Evolutionary conservation across 1,140 invertebrate genomes (phyloP), one percentile per base, ranked within the genome.

Genomic region (Drosophila nikananu): DNA sequence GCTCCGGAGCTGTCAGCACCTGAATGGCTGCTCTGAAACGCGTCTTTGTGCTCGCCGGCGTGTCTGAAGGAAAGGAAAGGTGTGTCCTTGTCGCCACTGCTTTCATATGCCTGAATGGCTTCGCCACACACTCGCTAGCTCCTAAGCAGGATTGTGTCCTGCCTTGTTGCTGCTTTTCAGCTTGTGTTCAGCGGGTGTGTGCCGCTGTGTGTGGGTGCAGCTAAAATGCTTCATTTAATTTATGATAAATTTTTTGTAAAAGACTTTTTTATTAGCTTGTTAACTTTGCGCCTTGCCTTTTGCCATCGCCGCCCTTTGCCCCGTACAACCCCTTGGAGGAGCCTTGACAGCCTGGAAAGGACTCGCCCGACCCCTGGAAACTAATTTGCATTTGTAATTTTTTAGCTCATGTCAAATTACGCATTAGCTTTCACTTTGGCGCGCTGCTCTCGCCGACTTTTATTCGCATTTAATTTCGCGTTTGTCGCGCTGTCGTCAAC

Each of bases 331-430:
- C 57, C 58, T 52, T 42, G 49, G 44, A 48, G 37, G n/a, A 62
- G 37, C 23, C 23, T 41, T 39, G 54, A 25, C 54, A 57, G 35
- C 54, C 54, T 39, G 32, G 52, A 21, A 57, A 57, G 15, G 17
- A 49, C 48, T 49, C 52, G 48, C 63, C 51, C 51, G 54, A 32
- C 60, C 73, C 65, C 37, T 35, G n/a, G 66, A 75, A 73, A 81
- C 75, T 91, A 91, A 91, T 91, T 89, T 87, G 89, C 87, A 91
- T 91, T 87, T 77, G 79, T 89, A 91, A 91, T 91, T 91, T 86
- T 83, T 78, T 48, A 78, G 80, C 87, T 87, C 81, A 87, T 84
- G 78, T 84, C 89, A 89, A 84, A 84, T 83, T 91, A 83, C 81
- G 82, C 81, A 78, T 91, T 91, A 83, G 83, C 81, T 87, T 87